Conservation (phyloP, 1,140 invertebrate species). For the Nephotettix cincticeps region DNA sequence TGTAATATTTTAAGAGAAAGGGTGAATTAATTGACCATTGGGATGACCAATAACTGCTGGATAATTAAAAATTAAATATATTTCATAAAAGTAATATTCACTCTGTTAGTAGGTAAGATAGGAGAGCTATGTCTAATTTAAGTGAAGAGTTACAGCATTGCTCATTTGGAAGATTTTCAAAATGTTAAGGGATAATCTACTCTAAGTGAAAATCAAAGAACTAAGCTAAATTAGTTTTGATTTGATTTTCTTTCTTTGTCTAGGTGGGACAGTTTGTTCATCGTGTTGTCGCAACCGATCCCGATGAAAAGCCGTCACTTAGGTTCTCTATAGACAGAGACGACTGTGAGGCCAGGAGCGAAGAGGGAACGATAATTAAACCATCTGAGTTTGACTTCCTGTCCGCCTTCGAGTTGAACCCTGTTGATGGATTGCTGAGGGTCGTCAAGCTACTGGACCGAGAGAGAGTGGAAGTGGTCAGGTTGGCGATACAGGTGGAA, state of each 20-base stretch:
- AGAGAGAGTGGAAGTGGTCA: conserved; percentile 79
- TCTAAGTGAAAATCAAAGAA: too few relatives aligned
- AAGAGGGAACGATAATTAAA: conserved; percentile 71
- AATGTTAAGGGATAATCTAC: too few relatives aligned
- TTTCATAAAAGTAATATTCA: too few relatives aligned
- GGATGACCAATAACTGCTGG: too few relatives aligned
- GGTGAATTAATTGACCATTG: too few relatives aligned
- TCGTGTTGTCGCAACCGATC: conserved; percentile 71
- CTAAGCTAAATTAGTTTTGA: too few relatives aligned
- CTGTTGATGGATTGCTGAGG: conserved; percentile 70
- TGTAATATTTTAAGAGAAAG: too few relatives aligned
- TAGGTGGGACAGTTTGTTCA: conserved; percentile 70
- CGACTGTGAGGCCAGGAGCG: conserved; percentile 73
- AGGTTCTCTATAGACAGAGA: conserved; percentile 70
- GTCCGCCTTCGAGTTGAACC: conserved; percentile 69
- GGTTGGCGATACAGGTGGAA: conserved; percentile 74
- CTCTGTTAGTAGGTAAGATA: too few relatives aligned
- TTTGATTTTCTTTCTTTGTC: conserved; percentile 25
- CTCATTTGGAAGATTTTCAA: too few relatives aligned
- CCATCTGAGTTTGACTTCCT: conserved; percentile 69
- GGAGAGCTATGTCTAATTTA: too few relatives aligned
- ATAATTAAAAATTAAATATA: too few relatives aligned
- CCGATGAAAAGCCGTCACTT: conserved; percentile 73
- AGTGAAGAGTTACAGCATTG: too few relatives aligned
- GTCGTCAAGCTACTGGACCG: conserved; percentile 70